Base-by-base conservation (phyloP, 1,140 invertebrate genomes). In the Venustaconcha ellipsiformis region DNA sequence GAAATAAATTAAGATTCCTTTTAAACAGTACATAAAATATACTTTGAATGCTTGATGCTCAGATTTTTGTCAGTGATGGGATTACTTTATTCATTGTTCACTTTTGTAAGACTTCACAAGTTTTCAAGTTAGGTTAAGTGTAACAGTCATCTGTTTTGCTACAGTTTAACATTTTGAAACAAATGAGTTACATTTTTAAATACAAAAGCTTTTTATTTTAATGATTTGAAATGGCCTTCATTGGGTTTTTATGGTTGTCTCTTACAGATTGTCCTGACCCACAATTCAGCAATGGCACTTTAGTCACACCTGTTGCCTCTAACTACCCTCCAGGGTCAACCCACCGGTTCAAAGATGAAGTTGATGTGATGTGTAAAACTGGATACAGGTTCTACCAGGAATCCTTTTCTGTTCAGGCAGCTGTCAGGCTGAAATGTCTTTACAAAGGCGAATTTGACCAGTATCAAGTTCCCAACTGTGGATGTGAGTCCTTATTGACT, bases 191-290 rank as follows among this genome's bases (percentile, higher is more conserved):
- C 0, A 48, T 48, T 48, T 48, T 48, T 0, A 48, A 6, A 48
- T 48, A 48, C 11, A 6, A 48, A 48, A 48, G 6, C 6, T 11
- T 11, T 48, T 6, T 8, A 48, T 48, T 48, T 48, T 48, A 48
- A 48, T 48, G 37, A 48, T 48, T 6, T 48, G 0, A 48, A 48
- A 48, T 48, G 23, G 37, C 37, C 37, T 48, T 48, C 4, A 48
- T 48, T 8, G 4, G 37, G 37, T 8, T 60, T 8, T 6, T 66
- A 30, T 66, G 64, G 30, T 71, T 26, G 26, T 57, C 18, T 64
- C 8, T 76, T 65, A n/a, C 65, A 77, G 75, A 55, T 63, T 77
- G 75, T 72, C 20, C 20, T 12, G 23, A 77, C 59, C 75, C 75
- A 8, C 59, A 66, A n/a, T 77, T 67, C 68, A 66, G 72, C 63